These are phyloP conservation scores for Nineta flava DNA, from an alignment of 2,888 invertebrate species.

Conservation along the genomic window DNA sequence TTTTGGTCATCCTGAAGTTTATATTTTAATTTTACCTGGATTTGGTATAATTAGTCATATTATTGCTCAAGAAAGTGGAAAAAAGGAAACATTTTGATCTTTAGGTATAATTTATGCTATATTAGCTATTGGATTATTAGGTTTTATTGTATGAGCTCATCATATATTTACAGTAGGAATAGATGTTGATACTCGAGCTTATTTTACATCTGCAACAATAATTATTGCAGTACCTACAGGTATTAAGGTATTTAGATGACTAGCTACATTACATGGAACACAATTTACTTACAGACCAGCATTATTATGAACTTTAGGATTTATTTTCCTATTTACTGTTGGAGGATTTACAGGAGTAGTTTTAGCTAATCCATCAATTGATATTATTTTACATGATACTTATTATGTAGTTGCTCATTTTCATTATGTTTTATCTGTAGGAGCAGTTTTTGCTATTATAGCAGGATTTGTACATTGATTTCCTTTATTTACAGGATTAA, in stretches of 20 bases:
- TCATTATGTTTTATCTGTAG: conserved; percentile 73
- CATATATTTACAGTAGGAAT: conserved; percentile 76
- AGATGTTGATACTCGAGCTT: too few species aligned
- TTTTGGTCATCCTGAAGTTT: too few species aligned
- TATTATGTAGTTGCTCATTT: too few species aligned
- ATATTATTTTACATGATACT: conserved; percentile 58
- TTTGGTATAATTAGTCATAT: too few species aligned
- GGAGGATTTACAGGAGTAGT: conserved; percentile 55
- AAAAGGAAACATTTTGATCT: too few species aligned
- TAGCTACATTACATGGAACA: conserved; percentile 50
- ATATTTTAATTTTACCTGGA: too few species aligned
- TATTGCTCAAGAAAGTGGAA: too few species aligned
- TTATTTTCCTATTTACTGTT: conserved; percentile 62
- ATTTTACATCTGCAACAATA: conserved; percentile 72
- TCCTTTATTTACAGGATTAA: conserved; percentile 46
- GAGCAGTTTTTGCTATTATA: conserved; percentile 65
- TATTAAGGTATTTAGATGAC: conserved; percentile 69
- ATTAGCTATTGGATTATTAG: conserved; percentile 62
- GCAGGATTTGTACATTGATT: conserved; percentile 57
- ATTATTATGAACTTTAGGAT: conserved; percentile 51
- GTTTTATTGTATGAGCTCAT: conserved; percentile 73
- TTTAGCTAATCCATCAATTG: conserved; percentile 59
- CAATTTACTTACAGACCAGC: conserved; percentile 42
- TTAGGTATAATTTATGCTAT: conserved; percentile 81
- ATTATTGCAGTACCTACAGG: conserved; percentile 77